Evolutionary conservation across 2,888 invertebrate species (phyloP), one percentile per base, ranked within the genome.

Genomic region (Bembecia ichneumoniformis): DNA sequence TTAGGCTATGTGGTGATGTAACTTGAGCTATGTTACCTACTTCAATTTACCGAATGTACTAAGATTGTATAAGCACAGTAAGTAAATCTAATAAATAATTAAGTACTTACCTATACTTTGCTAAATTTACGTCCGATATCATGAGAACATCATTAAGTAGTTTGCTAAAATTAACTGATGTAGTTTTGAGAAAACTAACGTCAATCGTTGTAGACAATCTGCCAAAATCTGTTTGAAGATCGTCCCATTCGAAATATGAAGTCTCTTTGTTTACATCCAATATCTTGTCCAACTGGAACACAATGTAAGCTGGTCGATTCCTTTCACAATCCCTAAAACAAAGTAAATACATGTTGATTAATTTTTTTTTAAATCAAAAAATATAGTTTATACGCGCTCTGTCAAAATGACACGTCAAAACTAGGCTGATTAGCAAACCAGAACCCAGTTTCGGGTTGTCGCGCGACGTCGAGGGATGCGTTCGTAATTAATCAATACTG

Each of bases 251-350:
- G 64, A 90, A 89, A 63, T 90, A 89, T 40, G 92, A 90, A 0
- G 91, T 89, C 51, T 90, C 88, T 60, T 90, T 89, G 61, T 93
- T 92, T 46, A 94, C 86, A 68, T 94, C 91, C 54, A 93, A 82
- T 55, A 92, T 88, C 65, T 89, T 90, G 59, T 91, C 90, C 58
- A 94, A 77, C 72, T 92, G 91, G 67, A 94, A 93, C 20, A 93
- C 91, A 44, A 88, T 84, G 80, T 93, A 94, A n/a, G 91, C 91
- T 55, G 94, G 89, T 58, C 90, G 89, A 68, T 93, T 91, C 63
- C 89, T 87, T 71, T 91, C 90, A 69, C 94, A 94, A 63, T 91
- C 91, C 57, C 94, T 94, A 74, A 48, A 74, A 74, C 7, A 44
- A 13, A 13, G 40, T n/a, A 40, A 40, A 2, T n/a, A 13, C 14